Conservation (phyloP, 2,888 invertebrate species). For the Cloeon dipterum region DNA sequence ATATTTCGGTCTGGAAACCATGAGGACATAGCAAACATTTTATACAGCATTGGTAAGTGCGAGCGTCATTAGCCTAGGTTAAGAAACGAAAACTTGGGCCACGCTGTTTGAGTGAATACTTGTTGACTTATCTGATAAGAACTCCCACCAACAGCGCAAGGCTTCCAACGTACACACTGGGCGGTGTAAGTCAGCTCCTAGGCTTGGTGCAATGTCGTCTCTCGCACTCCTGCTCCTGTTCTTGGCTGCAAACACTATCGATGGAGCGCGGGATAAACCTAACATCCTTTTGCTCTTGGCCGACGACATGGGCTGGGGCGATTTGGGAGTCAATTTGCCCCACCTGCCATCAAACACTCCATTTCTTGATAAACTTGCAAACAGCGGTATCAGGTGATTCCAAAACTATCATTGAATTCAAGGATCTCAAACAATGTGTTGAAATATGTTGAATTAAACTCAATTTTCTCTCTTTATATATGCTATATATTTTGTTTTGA, state of each 20-base stretch:
- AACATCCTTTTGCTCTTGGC: slow-evolving; percentile 9
- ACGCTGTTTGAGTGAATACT: too few species aligned
- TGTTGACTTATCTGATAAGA: not conserved
- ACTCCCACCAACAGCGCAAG: slow-evolving; percentile 17
- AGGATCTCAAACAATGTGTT: slow-evolving; percentile 2
- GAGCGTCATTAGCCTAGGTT: not conserved
- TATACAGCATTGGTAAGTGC: slow-evolving; percentile 23
- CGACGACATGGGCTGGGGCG: slow-evolving; percentile 10
- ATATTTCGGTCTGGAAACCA: slow-evolving; percentile 21
- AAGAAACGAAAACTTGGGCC: too few species aligned
- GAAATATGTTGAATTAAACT: slow-evolving; percentile 1
- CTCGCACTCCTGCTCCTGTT: not conserved
- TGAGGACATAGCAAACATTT: slow-evolving; percentile 20
- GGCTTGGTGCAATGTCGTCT: not conserved
- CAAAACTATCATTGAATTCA: too few species aligned
- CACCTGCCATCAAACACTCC: slow-evolving; percentile 7
- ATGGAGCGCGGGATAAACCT: slow-evolving; percentile 2
- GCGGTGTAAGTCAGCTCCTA: slow-evolving; percentile 18
- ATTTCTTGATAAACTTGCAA: slow-evolving; percentile 8
- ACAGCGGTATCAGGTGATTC: slow-evolving; percentile 8
- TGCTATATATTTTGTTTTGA: too few species aligned
- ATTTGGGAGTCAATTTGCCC: slow-evolving; percentile 9
- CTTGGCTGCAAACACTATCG: not conserved
- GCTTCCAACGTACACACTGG: slow-evolving; percentile 26
- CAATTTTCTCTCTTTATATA: slow-evolving; percentile 3